Evolutionary conservation across 2,888 invertebrate genomes (phyloP), one percentile per base, ranked within the genome.

Genomic region (Pristionchus mayeri): DNA sequence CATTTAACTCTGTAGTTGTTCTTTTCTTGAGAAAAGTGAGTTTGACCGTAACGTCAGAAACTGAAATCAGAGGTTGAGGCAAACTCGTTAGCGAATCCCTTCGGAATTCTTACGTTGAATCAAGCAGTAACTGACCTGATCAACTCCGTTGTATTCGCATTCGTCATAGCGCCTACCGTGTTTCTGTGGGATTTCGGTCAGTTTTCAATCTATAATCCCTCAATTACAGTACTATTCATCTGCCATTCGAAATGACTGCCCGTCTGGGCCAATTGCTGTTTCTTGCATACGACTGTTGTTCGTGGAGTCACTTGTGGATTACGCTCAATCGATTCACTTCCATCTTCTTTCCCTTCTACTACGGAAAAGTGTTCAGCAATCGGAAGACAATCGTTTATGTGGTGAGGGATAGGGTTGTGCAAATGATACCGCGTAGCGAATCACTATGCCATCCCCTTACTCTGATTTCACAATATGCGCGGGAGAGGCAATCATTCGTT

Each of bases 261-360:
- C 52, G 78, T 0, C 7, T 79, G 18, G 78, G 78, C 4, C 52
- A 79, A 79, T 34, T 79, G 9, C 21, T 79, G 16, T 48, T 79
- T 34, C 30, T 79, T 24, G 78, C 78, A 3, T 79, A 79, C 13
- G 78, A 79, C 30, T 79, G 78, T 18, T 79, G 78, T 52, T 79
- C 78, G 11, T 79, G 78, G 78, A 52, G 52, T 52, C 78, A 79
- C 30, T 44, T 79, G 1, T 2, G 27, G 44, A 52, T 79, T 13
- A 50, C 78, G 37, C 50, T 52, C 52, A 52, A 79, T 34, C 13
- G 78, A 79, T 79, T 79, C 34, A 52, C 30, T 13, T 79, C 48
- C 40, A 50, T 79, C 52, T 79, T 37, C 52, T 79, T 34, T 24
- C 78, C 78, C 11, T 34, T 44, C 18, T 6, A 13, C 6, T 75